Percentiles rank a stretch among this genome's conserved stretches.
phyloP scores from a whole-genome alignment of 2,888 invertebrate species.

The Clostera curtula region DNA sequence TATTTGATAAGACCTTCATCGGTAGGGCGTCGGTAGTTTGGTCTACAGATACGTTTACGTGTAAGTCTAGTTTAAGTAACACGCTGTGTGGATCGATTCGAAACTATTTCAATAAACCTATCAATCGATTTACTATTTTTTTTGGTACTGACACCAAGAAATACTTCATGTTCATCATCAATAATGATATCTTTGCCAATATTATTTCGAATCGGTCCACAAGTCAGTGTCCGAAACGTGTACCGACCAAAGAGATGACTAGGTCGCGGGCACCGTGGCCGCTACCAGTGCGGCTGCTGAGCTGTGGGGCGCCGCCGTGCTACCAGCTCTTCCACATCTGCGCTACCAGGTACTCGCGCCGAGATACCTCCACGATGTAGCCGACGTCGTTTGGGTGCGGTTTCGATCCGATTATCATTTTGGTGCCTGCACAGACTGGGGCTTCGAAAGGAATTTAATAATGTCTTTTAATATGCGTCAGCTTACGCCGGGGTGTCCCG shows the following conservation, averaged over 20 bases:
- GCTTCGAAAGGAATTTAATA: too few relatives aligned
- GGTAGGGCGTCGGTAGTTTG: neutral
- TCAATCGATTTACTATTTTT: neutral
- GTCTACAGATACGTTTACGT: constrained; percentile 7
- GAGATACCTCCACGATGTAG: too few relatives aligned
- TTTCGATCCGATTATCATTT: constrained; percentile 1
- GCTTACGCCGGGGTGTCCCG: too few relatives aligned
- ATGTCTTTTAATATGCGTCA: neutral
- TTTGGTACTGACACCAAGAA: neutral
- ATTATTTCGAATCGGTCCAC: too few relatives aligned
- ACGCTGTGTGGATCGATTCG: constrained; percentile 9
- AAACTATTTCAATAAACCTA: neutral
- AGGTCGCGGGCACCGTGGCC: constrained; percentile 4
- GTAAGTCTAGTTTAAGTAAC: constrained; percentile 11
- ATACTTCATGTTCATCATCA: too few relatives aligned
- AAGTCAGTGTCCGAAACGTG: too few relatives aligned
- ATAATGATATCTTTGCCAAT: too few relatives aligned
- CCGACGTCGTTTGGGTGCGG: too few relatives aligned
- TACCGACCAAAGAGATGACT: too few relatives aligned
- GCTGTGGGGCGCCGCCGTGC: constrained; percentile 54
- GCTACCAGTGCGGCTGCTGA: constrained; percentile 30
- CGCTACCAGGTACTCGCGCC: constrained; percentile 50
- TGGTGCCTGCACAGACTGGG: too few relatives aligned
- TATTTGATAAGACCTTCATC: constrained; percentile 4
- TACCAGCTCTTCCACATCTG: constrained; percentile 49